Conservation (phyloP, 2,113 vertebrate species). For the Hydrochoerus hydrochaeris region DNA sequence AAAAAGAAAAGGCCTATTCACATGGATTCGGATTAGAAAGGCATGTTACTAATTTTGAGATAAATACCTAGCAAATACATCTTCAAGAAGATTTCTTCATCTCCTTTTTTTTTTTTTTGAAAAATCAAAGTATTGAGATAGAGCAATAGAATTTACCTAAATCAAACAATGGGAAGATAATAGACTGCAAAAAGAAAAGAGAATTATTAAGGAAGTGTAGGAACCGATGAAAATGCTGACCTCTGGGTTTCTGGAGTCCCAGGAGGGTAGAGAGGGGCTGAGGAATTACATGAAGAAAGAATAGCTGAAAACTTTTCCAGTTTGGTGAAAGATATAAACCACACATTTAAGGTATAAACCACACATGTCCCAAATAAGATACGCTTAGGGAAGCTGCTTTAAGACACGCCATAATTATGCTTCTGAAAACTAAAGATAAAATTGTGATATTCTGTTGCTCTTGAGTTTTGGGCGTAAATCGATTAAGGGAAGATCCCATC, state of each 20-base stretch:
- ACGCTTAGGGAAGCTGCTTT: neutral
- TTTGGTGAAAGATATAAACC: neutral
- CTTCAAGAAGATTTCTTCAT: neutral
- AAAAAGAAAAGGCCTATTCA: neutral
- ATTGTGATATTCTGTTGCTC: neutral
- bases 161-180: neutral
- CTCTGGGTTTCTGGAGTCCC: neutral
- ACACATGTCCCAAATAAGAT: neutral
- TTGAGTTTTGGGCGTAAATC: neutral
- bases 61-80: neutral
- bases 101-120: neutral
- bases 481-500: neutral
- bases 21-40: neutral
- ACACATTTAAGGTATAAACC: neutral
- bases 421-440: slow-evolving; percentile 1
- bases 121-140: neutral
- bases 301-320: neutral
- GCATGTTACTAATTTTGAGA: neutral
- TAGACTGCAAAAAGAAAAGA: neutral
- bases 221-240: too few relatives aligned
- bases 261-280: neutral
- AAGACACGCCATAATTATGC: neutral
- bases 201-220: neutral
- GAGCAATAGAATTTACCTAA: neutral
- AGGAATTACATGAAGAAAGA: neutral